A percentile compares a stretch with the other conserved stretches of the same genome.
Conservation (phyloP, 2,888 invertebrate species). For the Apomyelois bistriatella region DNA sequence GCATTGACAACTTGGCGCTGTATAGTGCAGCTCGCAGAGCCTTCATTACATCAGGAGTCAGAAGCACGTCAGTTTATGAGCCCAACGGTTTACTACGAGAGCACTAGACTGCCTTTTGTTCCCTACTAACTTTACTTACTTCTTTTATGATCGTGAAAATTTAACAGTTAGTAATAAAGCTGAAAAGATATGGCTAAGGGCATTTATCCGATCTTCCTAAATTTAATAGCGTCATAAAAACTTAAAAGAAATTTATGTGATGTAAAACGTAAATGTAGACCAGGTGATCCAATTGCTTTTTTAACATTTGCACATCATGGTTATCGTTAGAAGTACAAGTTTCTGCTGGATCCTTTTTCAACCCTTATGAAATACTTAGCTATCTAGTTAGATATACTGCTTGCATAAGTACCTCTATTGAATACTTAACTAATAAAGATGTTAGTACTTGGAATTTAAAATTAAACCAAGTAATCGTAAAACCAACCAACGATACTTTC, state of each 20-base stretch:
- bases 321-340: too few species aligned
- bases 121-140: slow-evolving; percentile 38
- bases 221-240: not conserved
- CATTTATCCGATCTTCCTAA: slow-evolving; percentile 2
- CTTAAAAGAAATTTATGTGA: not conserved
- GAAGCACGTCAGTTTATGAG: slow-evolving; percentile 57
- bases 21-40: slow-evolving; percentile 16
- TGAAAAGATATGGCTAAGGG: slow-evolving; percentile 26
- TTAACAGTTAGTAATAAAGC: slow-evolving; percentile 47
- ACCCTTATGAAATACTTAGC: too few species aligned
- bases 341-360: too few species aligned
- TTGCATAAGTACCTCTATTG: too few species aligned
- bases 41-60: slow-evolving; percentile 40
- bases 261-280: too few species aligned
- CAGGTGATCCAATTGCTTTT: too few species aligned
- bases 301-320: too few species aligned
- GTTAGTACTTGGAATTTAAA: too few species aligned
- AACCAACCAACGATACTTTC: too few species aligned
- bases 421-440: too few species aligned
- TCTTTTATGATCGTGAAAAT: slow-evolving; percentile 47
- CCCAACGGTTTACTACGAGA: slow-evolving; percentile 54
- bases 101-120: slow-evolving; percentile 57
- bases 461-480: too few species aligned
- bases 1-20: slow-evolving; percentile 42
- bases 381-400: too few species aligned